Conservation (phyloP, 2,113 vertebrate genomes). For the Eclectus roratus region DNA sequence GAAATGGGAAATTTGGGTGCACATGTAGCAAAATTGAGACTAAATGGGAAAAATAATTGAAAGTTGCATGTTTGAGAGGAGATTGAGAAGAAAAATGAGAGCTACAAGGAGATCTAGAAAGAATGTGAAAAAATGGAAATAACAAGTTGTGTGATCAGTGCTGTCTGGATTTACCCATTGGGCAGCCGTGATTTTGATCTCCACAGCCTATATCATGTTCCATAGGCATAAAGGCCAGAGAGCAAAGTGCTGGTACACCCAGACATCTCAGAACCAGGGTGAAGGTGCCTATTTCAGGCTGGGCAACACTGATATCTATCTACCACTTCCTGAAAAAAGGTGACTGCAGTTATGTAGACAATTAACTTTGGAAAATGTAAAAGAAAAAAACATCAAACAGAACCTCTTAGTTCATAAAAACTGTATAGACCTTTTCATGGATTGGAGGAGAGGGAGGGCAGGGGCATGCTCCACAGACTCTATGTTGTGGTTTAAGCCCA, state of each 20-base stretch:
- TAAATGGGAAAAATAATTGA: neutral
- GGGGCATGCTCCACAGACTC: accelerated
- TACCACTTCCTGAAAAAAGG: neutral
- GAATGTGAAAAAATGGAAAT: neutral
- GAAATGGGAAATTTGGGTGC: neutral
- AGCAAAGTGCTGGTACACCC: neutral
- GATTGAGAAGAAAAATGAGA: neutral
- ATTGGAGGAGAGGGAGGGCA: accelerated
- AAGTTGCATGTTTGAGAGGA: neutral
- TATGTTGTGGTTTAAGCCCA: too few species aligned
- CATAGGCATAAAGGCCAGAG: neutral
- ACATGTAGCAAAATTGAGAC: neutral
- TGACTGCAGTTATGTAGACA: neutral
- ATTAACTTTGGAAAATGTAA: neutral
- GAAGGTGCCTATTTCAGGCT: neutral
- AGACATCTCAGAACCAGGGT: neutral
- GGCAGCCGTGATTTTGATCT: neutral
- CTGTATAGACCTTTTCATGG: neutral
- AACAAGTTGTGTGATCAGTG: neutral
- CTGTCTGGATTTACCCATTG: neutral
- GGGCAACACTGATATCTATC: neutral
- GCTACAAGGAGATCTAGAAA: neutral
- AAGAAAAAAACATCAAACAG: neutral
- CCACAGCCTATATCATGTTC: neutral
- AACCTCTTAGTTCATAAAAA: neutral